Evolutionary conservation across 2,888 invertebrate genomes (phyloP), one percentile per base, ranked within the genome.

Genomic region (Carabus problematicus): DNA sequence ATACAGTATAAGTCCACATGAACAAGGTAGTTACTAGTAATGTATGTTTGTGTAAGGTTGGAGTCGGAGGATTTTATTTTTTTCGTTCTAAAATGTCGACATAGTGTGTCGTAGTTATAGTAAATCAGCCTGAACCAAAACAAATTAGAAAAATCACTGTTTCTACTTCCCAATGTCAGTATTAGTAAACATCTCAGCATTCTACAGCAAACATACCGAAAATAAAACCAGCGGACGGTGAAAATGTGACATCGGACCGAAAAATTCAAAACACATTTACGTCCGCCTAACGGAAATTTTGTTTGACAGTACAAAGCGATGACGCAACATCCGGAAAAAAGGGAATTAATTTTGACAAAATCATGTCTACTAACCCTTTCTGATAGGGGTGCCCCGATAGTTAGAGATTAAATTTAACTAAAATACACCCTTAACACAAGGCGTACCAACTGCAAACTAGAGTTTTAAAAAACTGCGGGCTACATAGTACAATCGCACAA

Each of bases 331-430:
- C 56, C 49, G 16, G 54, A 40, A 49, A 59, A 55, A 56, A 66
- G 56, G 56, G 64, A 64, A 56, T 64, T 64, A 64, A 64, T 56
- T 64, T 55, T 8, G 18, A 47, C 29, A 19, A 61, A 61, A 61
- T 47, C 39, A 29, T 29, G 29, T 29, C 39, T 45, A 61, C n/a
- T n/a, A n/a, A n/a, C 42, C 68, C 68, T 43, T 61, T 45, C 39
- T 8, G 16, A 68, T 68, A 68, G 39, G 68, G 68, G 68, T 54
- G 61, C 71, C 63, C 71, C 59, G 42, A 63, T 62, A 58, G 71
- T 59, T 61, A 70, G 72, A 74, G 73, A 74, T 74, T 74, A 74
- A 74, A 73, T 73, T 72, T 74, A 74, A 74, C 74, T 74, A 75
- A 75, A 75, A 74, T 75, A 74, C 72, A 74, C 75, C 68, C 68